These are phyloP conservation scores for Agrotis clavis DNA, from an alignment of 2,888 invertebrate species.

Conservation along the genomic window DNA sequence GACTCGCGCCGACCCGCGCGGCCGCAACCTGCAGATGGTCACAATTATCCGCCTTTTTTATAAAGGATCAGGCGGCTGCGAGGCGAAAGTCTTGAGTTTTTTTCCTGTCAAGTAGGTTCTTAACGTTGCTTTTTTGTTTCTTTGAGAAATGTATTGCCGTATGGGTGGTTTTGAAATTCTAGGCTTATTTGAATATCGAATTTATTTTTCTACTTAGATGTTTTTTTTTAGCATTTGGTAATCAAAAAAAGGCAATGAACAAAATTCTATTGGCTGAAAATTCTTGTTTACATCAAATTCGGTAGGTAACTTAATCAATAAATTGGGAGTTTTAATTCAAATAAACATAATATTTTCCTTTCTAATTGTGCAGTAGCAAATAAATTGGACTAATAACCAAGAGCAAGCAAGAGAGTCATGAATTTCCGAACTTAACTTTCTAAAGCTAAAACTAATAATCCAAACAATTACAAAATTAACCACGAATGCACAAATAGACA, in stretches of 20 bases:
- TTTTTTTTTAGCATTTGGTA: neutral
- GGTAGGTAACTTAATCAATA: neutral
- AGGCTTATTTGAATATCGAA: neutral
- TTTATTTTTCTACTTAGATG: too few species aligned
- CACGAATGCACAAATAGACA: slow-evolving; percentile 43
- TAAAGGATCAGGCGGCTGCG: slow-evolving; percentile 67
- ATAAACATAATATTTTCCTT: too few species aligned
- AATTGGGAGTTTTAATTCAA: too few species aligned
- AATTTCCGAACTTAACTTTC: neutral
- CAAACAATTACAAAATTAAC: slow-evolving; percentile 38
- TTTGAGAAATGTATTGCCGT: slow-evolving; percentile 30
- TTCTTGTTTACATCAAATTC: neutral
- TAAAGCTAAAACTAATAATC: slow-evolving; percentile 2
- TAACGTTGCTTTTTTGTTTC: slow-evolving; percentile 41
- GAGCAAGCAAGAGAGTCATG: neutral
- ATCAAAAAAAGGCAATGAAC: neutral
- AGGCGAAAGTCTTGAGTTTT: slow-evolving; percentile 69
- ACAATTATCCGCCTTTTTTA: slow-evolving; percentile 79
- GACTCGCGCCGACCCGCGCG: slow-evolving; percentile 52
- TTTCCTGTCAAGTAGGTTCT: slow-evolving; percentile 66
- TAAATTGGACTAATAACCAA: too few species aligned
- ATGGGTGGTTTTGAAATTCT: slow-evolving; percentile 24
- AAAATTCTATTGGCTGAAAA: neutral
- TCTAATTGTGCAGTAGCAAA: too few species aligned
- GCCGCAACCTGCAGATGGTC: slow-evolving; percentile 82